Evolutionary conservation across 2,888 invertebrate genomes (phyloP).

Genomic region (Eulithis prunata): DNA sequence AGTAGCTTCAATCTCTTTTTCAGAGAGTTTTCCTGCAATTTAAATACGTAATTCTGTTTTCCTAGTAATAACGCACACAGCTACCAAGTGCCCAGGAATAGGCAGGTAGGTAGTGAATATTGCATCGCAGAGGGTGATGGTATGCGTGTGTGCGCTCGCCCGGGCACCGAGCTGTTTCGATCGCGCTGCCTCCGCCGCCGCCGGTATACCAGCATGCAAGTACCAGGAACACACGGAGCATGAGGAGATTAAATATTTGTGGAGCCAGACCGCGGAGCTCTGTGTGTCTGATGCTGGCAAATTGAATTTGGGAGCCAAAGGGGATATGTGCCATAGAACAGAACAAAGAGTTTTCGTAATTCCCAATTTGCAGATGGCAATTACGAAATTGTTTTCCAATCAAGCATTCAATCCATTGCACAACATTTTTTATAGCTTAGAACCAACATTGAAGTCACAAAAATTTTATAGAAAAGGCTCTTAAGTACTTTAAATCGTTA

Average conservation of each 20-base stretch:
- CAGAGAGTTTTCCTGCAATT: slow-evolving; percentile 2
- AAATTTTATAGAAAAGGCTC: too few species aligned
- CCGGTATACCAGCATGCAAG: slow-evolving; percentile 30
- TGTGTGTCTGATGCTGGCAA: slow-evolving; percentile 15
- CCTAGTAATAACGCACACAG: slow-evolving; percentile 30
- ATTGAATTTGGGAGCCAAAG: slow-evolving; percentile 23
- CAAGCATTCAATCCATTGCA: background rate
- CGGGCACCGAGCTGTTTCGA: slow-evolving; percentile 48
- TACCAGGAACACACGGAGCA: slow-evolving; percentile 36
- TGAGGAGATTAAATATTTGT: slow-evolving; percentile 37
- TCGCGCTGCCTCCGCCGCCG: slow-evolving; percentile 46
- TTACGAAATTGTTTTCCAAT: background rate
- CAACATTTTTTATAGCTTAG: too few species aligned
- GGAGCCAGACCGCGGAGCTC: slow-evolving; percentile 19
- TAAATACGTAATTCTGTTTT: slow-evolving; percentile 21
- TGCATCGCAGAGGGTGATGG: slow-evolving; percentile 20
- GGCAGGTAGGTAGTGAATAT: slow-evolving; percentile 30
- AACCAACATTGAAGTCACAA: too few species aligned
- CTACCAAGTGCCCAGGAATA: slow-evolving; percentile 39
- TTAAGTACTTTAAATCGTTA: too few species aligned
- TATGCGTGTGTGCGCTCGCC: slow-evolving; percentile 28
- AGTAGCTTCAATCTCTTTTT: background rate
- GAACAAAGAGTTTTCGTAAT: slow-evolving; percentile 15
- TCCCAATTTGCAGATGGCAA: background rate
- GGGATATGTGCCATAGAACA: slow-evolving; percentile 6